These are phyloP conservation scores for Lophius americanus DNA, from an alignment of 2,797 vertebrate genomes.

Conservation along the genomic window DNA sequence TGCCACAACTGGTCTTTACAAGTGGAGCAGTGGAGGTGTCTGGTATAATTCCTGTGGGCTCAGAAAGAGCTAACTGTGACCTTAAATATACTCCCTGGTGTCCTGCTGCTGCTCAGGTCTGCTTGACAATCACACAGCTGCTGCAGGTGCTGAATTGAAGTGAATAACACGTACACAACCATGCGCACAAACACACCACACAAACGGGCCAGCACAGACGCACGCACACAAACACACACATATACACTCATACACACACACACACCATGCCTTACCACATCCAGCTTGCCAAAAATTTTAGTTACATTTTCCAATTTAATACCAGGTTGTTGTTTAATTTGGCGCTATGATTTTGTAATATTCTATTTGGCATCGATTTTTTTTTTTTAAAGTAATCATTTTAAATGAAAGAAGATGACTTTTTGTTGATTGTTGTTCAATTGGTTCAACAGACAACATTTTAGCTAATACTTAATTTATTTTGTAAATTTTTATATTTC, in stretches of 20 bases:
- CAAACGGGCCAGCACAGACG: conserved; percentile 6
- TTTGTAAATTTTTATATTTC: not conserved
- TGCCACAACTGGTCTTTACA: conserved; percentile 66
- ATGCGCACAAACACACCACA: not conserved
- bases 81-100: conserved; percentile 73
- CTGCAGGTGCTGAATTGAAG: conserved; percentile 62
- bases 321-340: not conserved
- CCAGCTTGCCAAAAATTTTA: not conserved
- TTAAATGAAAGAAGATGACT: too few species aligned
- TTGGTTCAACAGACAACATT: not conserved
- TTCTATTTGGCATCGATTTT: too few species aligned
- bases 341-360: too few species aligned
- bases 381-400: too few species aligned
- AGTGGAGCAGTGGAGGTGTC: conserved; percentile 41
- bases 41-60: conserved; percentile 63
- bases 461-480: not conserved
- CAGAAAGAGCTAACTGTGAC: conserved; percentile 59
- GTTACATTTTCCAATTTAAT: not conserved
- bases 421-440: not conserved
- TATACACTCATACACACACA: conserved; percentile 30
- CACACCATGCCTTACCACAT: conserved; percentile 29
- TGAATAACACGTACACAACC: conserved; percentile 25
- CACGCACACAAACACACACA: conserved; percentile 26
- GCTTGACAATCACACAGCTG: conserved; percentile 70
- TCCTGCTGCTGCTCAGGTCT: conserved; percentile 66